Base-by-base conservation (phyloP, 1,140 invertebrate species). In the Nilaparvata lugens region DNA sequence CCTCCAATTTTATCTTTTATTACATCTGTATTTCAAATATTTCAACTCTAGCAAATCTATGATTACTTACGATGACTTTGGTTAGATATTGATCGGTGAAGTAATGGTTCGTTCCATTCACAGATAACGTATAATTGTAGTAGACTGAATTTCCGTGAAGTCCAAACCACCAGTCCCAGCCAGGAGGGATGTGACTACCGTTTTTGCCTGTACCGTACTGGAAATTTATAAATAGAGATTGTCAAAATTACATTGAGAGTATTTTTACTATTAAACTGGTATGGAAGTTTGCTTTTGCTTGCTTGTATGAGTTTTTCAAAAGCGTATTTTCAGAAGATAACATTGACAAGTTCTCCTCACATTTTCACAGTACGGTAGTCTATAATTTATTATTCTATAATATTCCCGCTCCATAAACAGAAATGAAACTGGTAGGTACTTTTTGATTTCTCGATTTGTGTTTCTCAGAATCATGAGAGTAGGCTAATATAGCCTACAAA, bases 51-150 rank as follows among this genome's bases (percentile, higher is more conserved):
- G n/a, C 7, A 35, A 35, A 35, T 11, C 31, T 35, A 35, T 35
- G 31, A 6, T 38, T 58, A 81, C 82, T 81, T 76, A 89, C 87
- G 64, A 95, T 83, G 59, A 93, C 79, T 77, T 94, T 89, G 4
- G 92, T 94, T 5, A 95, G 76, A 70, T 95, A 95, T 61, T 88
- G 81, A 25, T 77, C 73, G n/a, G 76, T 65, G 16, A 82, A 83
- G 65, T 83, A 78, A 51, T 78, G 76, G 48, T 75, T 77, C 0
- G 79, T 79, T 6, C 86, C 88, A 75, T 95, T 91, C 53, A 91
- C 80, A 2, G 89, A 92, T n/a, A 95, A 72, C 0, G 83, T 83
- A 69, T 93, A 95, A 74, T 93, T 84, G 69, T 93, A 95, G 74
- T 95, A 95, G 24, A 79, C 81, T 0, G 91, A 95, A 70, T 94